Evolutionary conservation across 2,113 vertebrate species (phyloP), one percentile per base, ranked within the genome.

Genomic region (Murina feae): DNA sequence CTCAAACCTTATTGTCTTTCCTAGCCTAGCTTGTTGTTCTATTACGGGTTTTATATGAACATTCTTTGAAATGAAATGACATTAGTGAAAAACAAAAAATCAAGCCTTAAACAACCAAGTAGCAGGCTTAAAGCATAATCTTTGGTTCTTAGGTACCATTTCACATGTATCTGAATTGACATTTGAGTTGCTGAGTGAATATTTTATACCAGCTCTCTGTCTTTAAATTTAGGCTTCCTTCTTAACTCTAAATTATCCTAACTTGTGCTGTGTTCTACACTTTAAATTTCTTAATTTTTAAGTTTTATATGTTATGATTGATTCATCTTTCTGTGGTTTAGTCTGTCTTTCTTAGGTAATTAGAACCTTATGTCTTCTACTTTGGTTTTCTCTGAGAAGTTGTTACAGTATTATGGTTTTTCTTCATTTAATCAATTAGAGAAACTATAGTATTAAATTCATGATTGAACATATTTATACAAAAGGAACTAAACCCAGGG

Each of bases 391-490:
- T 71, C 37, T 85, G 86, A 81, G 76, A 71, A 55, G 2, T 49
- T 86, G 28, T 4, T 80, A 28, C 1, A 87, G 2, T 63, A 82
- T 71, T 37, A 90, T 71, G 8, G 10, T 16, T 94, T 80, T 92
- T 93, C 28, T 74, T 82, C 28, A 71, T 93, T 95, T 92, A 66
- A 71, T 94, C 58, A 92, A 10, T 92, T 79, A 84, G 44, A 65
- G n/a, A 86, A 87, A 66, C 25, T 94, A 21, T 75, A 44, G 55
- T 86, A 47, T 91, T 93, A 86, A 95, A 81, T 58, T 90, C 32
- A 71, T 28, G 32, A 85, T 53, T 44, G 14, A 96, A 88, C 6
- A 51, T 83, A 81, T 76, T 91, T 93, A 76, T 86, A 65, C 85
- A 82, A 89, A 89, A 93, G 82, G 78, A 93, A 74, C 25, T 86